phyloP scores from a whole-genome alignment of 2,888 invertebrate species.

The Lasiommata megera region DNA sequence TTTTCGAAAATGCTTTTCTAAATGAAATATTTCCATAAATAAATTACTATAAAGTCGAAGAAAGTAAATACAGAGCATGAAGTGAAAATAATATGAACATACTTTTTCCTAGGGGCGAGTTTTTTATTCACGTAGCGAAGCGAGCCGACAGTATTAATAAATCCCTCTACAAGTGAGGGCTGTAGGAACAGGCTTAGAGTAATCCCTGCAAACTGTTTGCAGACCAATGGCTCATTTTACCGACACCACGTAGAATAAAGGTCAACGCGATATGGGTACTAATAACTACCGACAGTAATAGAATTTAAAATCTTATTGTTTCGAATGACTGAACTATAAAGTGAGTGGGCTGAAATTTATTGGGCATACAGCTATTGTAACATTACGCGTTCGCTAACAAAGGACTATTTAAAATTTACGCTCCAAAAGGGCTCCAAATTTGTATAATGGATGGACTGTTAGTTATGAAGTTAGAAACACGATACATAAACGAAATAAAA shows the following conservation, averaged over 20 bases:
- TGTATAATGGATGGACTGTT: no score
- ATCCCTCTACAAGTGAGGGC: constrained; percentile 24
- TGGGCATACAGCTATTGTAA: no score
- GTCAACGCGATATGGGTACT: not conserved
- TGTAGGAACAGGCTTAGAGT: constrained; percentile 21
- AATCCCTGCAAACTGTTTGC: constrained; percentile 21
- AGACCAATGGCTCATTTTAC: constrained; percentile 18
- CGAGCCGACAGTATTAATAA: constrained; percentile 20
- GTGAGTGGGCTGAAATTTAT: no score
- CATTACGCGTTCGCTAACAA: no score
- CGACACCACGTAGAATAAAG: constrained; percentile 7
- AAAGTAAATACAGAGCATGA: not conserved
- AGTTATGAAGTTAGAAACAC: no score
- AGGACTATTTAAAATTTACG: no score
- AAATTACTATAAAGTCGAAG: constrained; percentile 1
- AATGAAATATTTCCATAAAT: not conserved
- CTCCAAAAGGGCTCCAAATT: no score
- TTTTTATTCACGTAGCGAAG: constrained; percentile 15
- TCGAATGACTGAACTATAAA: no score
- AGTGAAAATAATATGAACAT: not conserved
- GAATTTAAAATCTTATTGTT: no score
- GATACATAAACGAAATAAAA: no score
- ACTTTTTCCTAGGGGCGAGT: constrained; percentile 6
- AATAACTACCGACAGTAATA: not conserved
- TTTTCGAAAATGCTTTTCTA: no score